Base-by-base conservation (phyloP, 2,888 invertebrate species). In the Ceraclea dissimilis region DNA sequence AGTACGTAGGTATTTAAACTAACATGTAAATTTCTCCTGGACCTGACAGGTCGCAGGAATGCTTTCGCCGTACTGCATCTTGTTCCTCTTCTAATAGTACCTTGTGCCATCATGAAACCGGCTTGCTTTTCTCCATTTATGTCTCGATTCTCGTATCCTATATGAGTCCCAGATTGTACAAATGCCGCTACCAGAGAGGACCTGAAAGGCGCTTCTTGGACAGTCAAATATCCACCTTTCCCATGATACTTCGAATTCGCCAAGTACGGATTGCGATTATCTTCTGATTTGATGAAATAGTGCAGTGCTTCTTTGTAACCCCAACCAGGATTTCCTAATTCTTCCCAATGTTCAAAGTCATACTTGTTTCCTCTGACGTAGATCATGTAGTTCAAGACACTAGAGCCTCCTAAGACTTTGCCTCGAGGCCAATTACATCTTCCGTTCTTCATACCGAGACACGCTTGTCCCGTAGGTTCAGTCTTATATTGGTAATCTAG, bases 401-500 rank as follows among this genome's bases (percentile, higher is more conserved):
- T 88, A 1, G 88, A 88, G 1, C 94, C 94, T 2, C 95, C 95
- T 0, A 95, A 79, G 1, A 93, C 90, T 71, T 91, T 92, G 18
- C 91, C 91, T 49, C 95, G 76, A 0, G 92, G 91, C 92, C 91
- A 92, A 69, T 89, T 91, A 72, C 92, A 92, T 54, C 86, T 79
- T 49, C 84, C 85, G 60, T 85, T 85, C 65, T 86, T 86, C 84
- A 92, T 89, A 13, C 88, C 91, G 59, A 91, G 72, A 64, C 92
- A 92, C 1, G 91, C 88, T 65, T 82, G 83, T 60, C 82, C 82
- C 2, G 88, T 89, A 0, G 91, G 88, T 67, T 92, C 90, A 0
- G 90, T 91, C 74, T 91, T 92, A 73, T 92, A 93, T 64, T 86
- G 85, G 92, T 92, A 93, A 72, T 93, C 93, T 59, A 93, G 71